Percentiles rank a stretch among this genome's conserved stretches.
Evolutionary conservation across 2,888 invertebrate genomes (phyloP).

Genomic region (Hirtodrosophila cameraria): DNA sequence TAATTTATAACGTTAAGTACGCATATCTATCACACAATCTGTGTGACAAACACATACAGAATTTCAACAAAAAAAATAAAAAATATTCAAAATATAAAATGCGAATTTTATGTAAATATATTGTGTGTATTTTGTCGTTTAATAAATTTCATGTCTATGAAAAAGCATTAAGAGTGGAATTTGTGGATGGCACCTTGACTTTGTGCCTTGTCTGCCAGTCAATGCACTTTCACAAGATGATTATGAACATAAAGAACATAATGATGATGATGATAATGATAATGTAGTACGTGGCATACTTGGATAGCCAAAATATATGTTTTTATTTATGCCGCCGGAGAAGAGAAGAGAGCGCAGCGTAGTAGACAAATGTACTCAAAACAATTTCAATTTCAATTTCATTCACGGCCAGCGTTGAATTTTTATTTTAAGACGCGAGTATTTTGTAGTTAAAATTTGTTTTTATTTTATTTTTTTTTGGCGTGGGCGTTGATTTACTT

Average conservation of each 20-base stretch:
- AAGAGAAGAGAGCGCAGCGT: neutral
- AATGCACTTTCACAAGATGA: constrained; percentile 27
- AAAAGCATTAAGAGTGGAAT: neutral
- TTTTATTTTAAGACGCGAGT: constrained; percentile 16
- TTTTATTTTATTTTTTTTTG: neutral
- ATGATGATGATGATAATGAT: neutral
- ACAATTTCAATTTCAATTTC: constrained; percentile 38
- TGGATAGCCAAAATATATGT: constrained; percentile 3
- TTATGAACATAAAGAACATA: neutral
- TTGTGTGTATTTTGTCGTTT: neutral
- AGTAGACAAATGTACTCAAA: constrained; percentile 31
- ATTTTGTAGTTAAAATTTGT: constrained; percentile 19
- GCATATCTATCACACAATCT: neutral
- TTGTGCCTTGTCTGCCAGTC: constrained; percentile 28
- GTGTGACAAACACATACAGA: constrained; percentile 1
- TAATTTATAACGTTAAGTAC: constrained; percentile 38
- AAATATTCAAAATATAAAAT: neutral
- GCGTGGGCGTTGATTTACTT: constrained; percentile 44
- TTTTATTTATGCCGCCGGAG: constrained; percentile 8
- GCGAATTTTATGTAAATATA: neutral
- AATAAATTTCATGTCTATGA: constrained; percentile 4
- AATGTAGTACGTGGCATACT: constrained; percentile 18
- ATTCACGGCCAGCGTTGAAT: constrained; percentile 41
- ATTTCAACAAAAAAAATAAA: too few relatives aligned
- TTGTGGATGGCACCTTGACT: constrained; percentile 27